phyloP scores from a whole-genome alignment of 92 coral and sea anemone species.

The Paramuricea clavata region DNA sequence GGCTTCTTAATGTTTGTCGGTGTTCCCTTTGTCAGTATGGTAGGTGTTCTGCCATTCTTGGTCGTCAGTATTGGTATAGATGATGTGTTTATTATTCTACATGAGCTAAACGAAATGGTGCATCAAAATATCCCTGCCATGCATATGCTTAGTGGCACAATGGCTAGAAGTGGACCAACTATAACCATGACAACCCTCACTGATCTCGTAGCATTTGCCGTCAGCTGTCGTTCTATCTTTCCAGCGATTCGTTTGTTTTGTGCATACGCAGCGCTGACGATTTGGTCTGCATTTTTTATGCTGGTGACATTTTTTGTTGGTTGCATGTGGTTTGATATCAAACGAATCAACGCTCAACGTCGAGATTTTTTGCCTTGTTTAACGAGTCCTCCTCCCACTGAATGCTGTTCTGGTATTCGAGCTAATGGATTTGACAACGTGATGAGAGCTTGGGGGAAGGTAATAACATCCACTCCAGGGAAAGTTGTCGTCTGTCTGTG shows the following conservation, averaged over 20 bases:
- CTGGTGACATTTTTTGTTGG: constrained; percentile 25
- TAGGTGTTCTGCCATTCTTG: constrained; percentile 81
- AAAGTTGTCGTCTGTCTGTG: constrained; percentile 55
- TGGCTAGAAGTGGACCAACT: no score
- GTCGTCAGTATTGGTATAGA: constrained; percentile 80
- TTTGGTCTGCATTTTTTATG: no score
- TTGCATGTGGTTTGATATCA: constrained; percentile 25
- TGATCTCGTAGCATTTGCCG: constrained; percentile 75
- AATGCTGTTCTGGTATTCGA: neutral
- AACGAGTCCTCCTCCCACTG: constrained; percentile 29
- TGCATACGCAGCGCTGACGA: no score
- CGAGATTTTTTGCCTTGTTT: constrained; percentile 68
- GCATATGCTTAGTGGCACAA: no score
- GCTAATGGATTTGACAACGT: constrained; percentile 54
- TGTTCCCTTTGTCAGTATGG: constrained; percentile 74
- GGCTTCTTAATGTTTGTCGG: constrained; percentile 73
- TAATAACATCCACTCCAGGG: constrained; percentile 58
- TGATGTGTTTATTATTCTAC: constrained; percentile 82
- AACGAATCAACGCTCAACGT: constrained; percentile 20
- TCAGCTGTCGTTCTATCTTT: constrained; percentile 22
- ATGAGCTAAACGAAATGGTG: constrained; percentile 76
- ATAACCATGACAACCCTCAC: constrained; percentile 92
- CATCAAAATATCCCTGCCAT: constrained; percentile 52
- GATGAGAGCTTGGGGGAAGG: constrained; percentile 70
- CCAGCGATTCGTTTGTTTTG: no score